Evolutionary conservation across 2,113 vertebrate genomes (phyloP), one percentile per base, ranked within the genome.

Genomic region (Pontoporia blainvillei): DNA sequence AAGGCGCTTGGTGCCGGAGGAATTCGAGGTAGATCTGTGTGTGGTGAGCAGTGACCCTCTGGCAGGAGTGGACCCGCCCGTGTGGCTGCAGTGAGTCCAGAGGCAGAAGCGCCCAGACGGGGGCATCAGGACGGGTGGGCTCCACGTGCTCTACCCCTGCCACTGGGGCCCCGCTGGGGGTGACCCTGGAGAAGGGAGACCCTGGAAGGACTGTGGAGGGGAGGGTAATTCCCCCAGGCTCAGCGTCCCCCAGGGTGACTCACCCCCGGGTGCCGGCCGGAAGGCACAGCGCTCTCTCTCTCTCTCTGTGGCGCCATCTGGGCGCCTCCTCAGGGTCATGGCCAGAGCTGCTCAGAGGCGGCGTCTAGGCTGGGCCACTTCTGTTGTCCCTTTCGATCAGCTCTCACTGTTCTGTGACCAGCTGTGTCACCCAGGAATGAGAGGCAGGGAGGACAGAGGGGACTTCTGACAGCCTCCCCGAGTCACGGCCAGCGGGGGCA

Each of bases 241-340:
- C 21, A 5, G 31, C 2, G 1, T 8, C 3, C 31, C 11, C 4
- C 0, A 8, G 39, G 67, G 23, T 7, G 36, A 34, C 66, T 1
- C 20, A 86, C 59, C 46, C 27, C 12, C 0, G 0, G 36, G 72
- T 0, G 0, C 17, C 8, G 0, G 29, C 17, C 52, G 18, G 15
- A 52, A 52, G 62, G 36, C 21, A 11, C 2, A 0, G 75, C 0
- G 0, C 6, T 8, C 39, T 3, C 6, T 8, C 9, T 52, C 3
- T 25, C 29, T 39, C 7, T 34, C 62, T n/a, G 15, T 13, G 41
- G 6, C 5, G 0, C 62, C 41, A 2, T 8, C 10, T 12, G 5
- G 62, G 46, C 9, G 0, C 15, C 44, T 66, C 52, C 44, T 14
- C 41, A 13, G 44, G 52, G 62, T 21, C 21, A 15, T 0, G 18